These are phyloP conservation scores for Venustoraphidia nigricollis DNA, from an alignment of 2,888 invertebrate species.

Conservation along the genomic window DNA sequence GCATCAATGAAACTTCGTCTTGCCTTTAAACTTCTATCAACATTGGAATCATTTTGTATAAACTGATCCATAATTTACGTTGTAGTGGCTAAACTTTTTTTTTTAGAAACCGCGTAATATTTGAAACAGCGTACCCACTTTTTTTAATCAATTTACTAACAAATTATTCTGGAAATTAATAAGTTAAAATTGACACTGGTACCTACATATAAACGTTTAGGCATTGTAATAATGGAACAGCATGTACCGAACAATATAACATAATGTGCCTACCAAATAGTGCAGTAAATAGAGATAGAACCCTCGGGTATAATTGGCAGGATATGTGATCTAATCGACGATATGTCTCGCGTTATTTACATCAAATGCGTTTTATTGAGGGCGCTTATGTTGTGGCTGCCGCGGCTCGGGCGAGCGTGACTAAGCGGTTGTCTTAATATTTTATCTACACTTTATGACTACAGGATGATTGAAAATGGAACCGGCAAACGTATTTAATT, in stretches of 20 bases:
- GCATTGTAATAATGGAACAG: not conserved
- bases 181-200: too few species aligned
- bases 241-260: not conserved
- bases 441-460: not conserved
- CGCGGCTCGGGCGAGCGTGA: not conserved
- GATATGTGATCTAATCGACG: constrained; percentile 7
- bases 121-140: too few species aligned
- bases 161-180: too few species aligned
- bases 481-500: not conserved
- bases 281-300: not conserved
- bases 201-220: too few species aligned
- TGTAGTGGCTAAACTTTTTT: too few species aligned
- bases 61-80: too few species aligned
- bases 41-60: too few species aligned
- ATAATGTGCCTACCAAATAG: not conserved
- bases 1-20: too few species aligned
- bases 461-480: not conserved
- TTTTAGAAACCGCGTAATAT: too few species aligned
- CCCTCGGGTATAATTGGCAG: constrained; percentile 5
- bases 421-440: not conserved
- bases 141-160: too few species aligned
- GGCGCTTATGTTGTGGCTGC: not conserved
- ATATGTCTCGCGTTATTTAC: constrained; percentile 5
- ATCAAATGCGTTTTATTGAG: not conserved
- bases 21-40: too few species aligned